Base-by-base conservation (phyloP, 2,888 invertebrate genomes). In the Ennomos erosarius region DNA sequence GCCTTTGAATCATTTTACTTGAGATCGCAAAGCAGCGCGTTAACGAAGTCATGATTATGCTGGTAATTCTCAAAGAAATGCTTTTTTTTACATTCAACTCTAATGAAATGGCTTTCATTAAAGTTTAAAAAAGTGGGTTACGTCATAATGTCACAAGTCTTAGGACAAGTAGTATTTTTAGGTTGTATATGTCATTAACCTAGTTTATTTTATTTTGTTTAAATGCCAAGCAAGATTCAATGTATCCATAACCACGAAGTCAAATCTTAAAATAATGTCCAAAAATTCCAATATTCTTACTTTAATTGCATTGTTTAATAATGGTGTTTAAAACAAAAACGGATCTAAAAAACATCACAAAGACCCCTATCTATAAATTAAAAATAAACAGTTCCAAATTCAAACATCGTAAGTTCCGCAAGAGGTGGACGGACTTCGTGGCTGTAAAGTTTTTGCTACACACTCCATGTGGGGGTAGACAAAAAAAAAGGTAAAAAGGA, bases 31-130 rank as follows among this genome's bases (percentile, higher is more conserved):
- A 83, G 84, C 69, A 76, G 82, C 83, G 81, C 87, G 26, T 86
- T 86, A 87, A 88, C 82, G 89, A 87, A 84, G 84, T 78, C 81
- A 75, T 86, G 85, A 87, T 85, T 87, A 86, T 86, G 85, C 87
- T 85, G 86, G 85, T 84, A 83, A 83, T 81, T 81, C 77, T 84
- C 74, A 81, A 85, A 82, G 83, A 84, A 76, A 76, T 78, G 74
- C 71, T 76, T 70, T 16, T n/a, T 77, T 79, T 82, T 82, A 79
- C 74, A 72, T 74, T 26, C 4, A 26, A 26, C 26, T 26, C 78
- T 81, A 78, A 83, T 83, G 81, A 85, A 86, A 81, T 81, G 77
- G 79, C 73, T 81, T 84, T 82, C 73, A 82, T 82, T 79, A 78
- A 81, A 81, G 71, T 78, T 61, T 78, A 79, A 39, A 35, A 45